Conservation (phyloP, 2,888 invertebrate genomes). For the Bimastos eiseni region DNA sequence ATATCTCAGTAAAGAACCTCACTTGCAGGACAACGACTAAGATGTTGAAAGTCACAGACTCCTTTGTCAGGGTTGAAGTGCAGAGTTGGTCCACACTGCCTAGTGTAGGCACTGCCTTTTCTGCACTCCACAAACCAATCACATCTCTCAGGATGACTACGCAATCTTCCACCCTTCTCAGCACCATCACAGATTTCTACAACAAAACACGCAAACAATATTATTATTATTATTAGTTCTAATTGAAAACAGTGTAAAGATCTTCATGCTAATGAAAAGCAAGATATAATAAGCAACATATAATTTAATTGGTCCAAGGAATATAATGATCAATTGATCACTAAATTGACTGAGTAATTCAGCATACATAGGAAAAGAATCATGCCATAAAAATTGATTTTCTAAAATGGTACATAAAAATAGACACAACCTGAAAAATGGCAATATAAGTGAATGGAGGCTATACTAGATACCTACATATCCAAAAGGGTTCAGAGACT, state of each 20-base stretch:
- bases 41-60: conserved; percentile 34
- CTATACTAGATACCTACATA: too few relatives aligned
- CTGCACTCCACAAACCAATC: conserved; percentile 33
- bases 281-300: too few relatives aligned
- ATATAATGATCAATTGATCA: too few relatives aligned
- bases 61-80: conserved; percentile 32
- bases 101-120: neutral
- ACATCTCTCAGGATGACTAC: conserved; percentile 27
- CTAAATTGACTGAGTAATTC: too few relatives aligned
- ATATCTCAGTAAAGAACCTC: neutral
- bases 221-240: neutral
- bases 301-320: too few relatives aligned
- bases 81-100: conserved; percentile 30
- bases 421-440: too few relatives aligned
- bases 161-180: neutral
- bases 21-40: conserved; percentile 26
- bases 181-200: conserved; percentile 14
- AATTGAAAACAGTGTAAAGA: neutral
- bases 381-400: too few relatives aligned
- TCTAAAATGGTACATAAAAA: too few relatives aligned
- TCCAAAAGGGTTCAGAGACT: too few relatives aligned
- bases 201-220: neutral
- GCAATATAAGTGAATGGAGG: too few relatives aligned
- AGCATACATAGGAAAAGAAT: too few relatives aligned
- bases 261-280: too few relatives aligned